These are phyloP conservation scores for Nematostella vectensis DNA, from an alignment of 92 coral and sea anemone genomes.

Conservation along the genomic window DNA sequence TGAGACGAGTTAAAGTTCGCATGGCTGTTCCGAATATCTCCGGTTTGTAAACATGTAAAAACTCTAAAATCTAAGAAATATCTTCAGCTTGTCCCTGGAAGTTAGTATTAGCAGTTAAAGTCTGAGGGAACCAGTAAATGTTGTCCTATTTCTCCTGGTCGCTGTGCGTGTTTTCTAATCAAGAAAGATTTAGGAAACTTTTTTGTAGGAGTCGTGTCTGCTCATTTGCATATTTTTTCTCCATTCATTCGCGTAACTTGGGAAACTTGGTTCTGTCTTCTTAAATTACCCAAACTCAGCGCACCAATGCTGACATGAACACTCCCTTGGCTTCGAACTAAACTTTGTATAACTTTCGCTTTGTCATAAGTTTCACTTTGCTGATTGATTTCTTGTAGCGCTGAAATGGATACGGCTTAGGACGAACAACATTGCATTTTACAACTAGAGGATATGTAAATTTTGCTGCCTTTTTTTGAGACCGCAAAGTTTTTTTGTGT, in stretches of 20 bases:
- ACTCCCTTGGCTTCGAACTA: constrained; percentile 4
- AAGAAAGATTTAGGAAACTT: constrained; percentile 66
- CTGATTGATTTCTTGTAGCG: constrained; percentile 12
- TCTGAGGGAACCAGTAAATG: no score
- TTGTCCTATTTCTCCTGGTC: no score
- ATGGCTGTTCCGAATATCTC: constrained; percentile 19
- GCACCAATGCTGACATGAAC: background rate
- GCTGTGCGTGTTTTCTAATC: no score
- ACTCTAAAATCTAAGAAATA: constrained; percentile 12
- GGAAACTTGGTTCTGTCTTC: constrained; percentile 23
- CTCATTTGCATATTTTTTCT: constrained; percentile 43
- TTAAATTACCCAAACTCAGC: constrained; percentile 12
- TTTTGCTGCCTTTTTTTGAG: constrained; percentile 11
- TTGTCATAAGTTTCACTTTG: constrained; percentile 9
- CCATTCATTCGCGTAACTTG: constrained; percentile 69
- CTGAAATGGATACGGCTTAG: constrained; percentile 13
- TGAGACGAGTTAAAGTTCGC: constrained; percentile 24
- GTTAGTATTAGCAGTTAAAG: no score
- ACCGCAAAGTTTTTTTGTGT: constrained; percentile 17
- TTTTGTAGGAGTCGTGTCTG: constrained; percentile 38
- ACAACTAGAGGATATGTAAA: constrained; percentile 30
- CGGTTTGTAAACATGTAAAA: constrained; percentile 3
- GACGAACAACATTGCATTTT: constrained; percentile 28
- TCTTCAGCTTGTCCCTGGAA: no score
- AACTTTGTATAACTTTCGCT: constrained; percentile 33